Base-by-base conservation (phyloP, 2,113 vertebrate genomes). In the Megaptera novaeangliae region DNA sequence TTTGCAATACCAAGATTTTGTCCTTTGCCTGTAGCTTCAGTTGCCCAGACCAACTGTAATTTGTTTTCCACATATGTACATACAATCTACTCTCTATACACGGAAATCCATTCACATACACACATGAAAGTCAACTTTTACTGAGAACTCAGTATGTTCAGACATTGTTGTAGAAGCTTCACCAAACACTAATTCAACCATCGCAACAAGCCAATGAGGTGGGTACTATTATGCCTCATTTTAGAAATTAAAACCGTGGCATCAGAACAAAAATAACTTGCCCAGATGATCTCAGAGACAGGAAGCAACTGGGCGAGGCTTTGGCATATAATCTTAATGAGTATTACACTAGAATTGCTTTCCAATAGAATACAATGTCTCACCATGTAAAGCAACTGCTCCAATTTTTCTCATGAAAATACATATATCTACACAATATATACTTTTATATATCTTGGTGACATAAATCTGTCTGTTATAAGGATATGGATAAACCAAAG, bases 161-260 rank as follows among this genome's bases (percentile, higher is more conserved):
- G 61, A 90, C 0, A 71, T 9, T 66, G 41, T 71, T 90, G 15
- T 41, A 86, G 41, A 57, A 31, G 31, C 14, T 41, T 95, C 15
- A 55, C 5, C 39, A 77, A 46, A 55, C 9, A 46, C 55, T 63
- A 92, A 95, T 64, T 55, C 59, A 92, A 46, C 57, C 11, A 23
- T 80, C 41, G 68, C 44, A 81, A 55, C 20, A 69, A 93, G 61
- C 13, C 61, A 95, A 2, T 71, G 31, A 81, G 25, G 39, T 59
- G 11, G 46, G 14, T 49, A 86, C n/a, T 23, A 41, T 5, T 25
- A 74, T n/a, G 41, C 29, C 17, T 91, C 36, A 64, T 41, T 95
- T 93, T 63, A 96, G 78, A 87, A 89, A 87, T 49, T 36, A 31
- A 91, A 95, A 95, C 29, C 72, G 29, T 39, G 29, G 87, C 83